Evolutionary conservation across 2,797 vertebrate species (phyloP), one percentile per base, ranked within the genome.

Genomic region (Dromococcyx pavoninus): DNA sequence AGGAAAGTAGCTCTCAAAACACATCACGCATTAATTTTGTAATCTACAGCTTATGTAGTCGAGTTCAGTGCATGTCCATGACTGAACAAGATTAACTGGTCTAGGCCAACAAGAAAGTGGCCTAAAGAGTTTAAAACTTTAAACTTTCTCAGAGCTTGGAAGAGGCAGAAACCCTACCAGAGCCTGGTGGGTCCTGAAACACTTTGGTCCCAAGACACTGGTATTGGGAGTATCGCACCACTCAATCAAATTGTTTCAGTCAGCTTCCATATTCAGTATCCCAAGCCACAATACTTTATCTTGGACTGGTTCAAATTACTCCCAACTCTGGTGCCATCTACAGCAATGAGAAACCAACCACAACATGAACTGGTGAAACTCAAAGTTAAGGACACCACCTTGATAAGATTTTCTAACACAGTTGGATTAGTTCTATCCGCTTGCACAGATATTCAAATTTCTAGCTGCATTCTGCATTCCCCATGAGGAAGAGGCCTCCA

Each of bases 141-240:
- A 30, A 61, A 27, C 5, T 62, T 93, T 32, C 33, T 62, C 51
- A 80, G 22, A 85, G 39, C 5, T 77, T 11, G 39, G 41, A 89
- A 72, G 37, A 75, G 8, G 13, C 3, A 54, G 17, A 70, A 91
- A 80, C 2, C 44, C 35, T 35, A 64, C 25, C 19, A 46, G 41
- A 69, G 16, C 4, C 65, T 3, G 7, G 7, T 8, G 27, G 5
- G 8, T 69, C 33, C 32, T 66, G 61, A 90, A 67, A 25, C n/a
- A 73, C 41, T 2, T 2, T 13, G 46, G 44, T 64, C 54, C 24
- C 37, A 62, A 23, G 43, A 88, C 66, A 41, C 6, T 43, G 28
- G 3, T 44, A 58, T 5, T 18, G 9, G 11, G 37, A 50, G 7
- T 43, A 37, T 13, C 13, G 8, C 39, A 84, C 7, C 0, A 0